Base-by-base conservation (phyloP, 2,888 invertebrate species). In the Metalampra italica region DNA sequence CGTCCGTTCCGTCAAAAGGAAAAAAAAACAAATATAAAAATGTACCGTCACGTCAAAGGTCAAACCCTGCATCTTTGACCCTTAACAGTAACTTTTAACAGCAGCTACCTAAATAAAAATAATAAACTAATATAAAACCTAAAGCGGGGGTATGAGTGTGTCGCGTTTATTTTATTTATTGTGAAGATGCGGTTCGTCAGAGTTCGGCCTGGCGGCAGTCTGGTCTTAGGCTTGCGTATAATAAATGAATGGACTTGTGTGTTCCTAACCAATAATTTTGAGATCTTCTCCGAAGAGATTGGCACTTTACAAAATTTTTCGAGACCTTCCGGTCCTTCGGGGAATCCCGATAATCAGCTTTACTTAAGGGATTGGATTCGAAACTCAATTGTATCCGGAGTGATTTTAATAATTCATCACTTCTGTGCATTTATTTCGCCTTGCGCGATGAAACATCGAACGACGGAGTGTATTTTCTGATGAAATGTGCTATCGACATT, bases 401-500 rank as follows among this genome's bases (percentile, higher is more conserved):
- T 78, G 82, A 82, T 82, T 87, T 87, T 85, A 88, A 88, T 88
- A 87, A 86, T 87, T 86, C 84, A 87, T 84, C 77, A 76, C 68
- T 71, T 68, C 65, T 68, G 66, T 71, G 70, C 70, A 68, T 71
- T 69, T 73, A 72, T 71, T 73, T 58, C 56, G 63, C 59, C 66
- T 73, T 61, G 69, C 57, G 62, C 73, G 62, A 73, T 62, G 66
- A 70, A 71, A 68, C 61, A 69, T 68, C 63, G 64, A 72, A 71
- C 69, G 68, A 71, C 69, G 66, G 66, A 56, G 61, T 52, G 59
- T 55, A 60, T 61, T 63, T 46, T 50, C 12, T 34, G 30, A 15
- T 14, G 42, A 42, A 45, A 45, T 45, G 15, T 13, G n/a, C 13
- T 29, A 3, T 29, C 14, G 36, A 45, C 22, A 36, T 11, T 32